A percentile compares a stretch with the other conserved stretches of the same genome.
Conservation (phyloP, 1,140 invertebrate species). For the Plutomurus gul region DNA sequence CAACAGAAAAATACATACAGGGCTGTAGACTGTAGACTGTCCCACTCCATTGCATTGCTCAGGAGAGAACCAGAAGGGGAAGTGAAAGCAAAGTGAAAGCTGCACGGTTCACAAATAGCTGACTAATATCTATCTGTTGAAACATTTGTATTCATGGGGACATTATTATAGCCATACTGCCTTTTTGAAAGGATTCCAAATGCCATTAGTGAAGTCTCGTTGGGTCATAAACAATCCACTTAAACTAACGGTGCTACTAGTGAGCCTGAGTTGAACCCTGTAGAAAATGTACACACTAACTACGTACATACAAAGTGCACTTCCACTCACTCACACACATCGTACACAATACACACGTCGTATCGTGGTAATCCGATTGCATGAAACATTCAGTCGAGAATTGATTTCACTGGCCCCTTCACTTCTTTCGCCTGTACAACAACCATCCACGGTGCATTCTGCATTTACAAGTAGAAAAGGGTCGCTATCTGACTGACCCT, state of each 20-base stretch:
- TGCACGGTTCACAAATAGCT: background rate
- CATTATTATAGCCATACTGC: background rate
- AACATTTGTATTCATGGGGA: constrained; percentile 18
- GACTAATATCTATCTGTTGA: background rate
- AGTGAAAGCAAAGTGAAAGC: too few relatives aligned
- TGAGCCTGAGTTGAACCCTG: background rate
- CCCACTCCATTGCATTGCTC: too few relatives aligned
- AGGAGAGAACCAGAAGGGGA: too few relatives aligned
- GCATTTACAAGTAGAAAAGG: background rate
- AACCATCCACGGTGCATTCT: too few relatives aligned
- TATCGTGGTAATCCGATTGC: too few relatives aligned
- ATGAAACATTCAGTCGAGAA: background rate
- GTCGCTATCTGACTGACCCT: too few relatives aligned
- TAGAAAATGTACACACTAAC: background rate
- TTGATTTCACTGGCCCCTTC: background rate
- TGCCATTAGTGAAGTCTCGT: background rate
- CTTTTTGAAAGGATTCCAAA: constrained; percentile 3
- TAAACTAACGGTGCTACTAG: background rate
- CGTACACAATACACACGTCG: too few relatives aligned
- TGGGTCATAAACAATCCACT: background rate
- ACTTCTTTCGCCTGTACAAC: too few relatives aligned
- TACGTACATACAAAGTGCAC: background rate
- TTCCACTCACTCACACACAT: background rate
- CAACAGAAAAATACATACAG: too few relatives aligned
- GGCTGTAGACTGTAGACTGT: too few relatives aligned